Conservation (phyloP, 1,140 invertebrate species). For the Drosophila miranda region DNA sequence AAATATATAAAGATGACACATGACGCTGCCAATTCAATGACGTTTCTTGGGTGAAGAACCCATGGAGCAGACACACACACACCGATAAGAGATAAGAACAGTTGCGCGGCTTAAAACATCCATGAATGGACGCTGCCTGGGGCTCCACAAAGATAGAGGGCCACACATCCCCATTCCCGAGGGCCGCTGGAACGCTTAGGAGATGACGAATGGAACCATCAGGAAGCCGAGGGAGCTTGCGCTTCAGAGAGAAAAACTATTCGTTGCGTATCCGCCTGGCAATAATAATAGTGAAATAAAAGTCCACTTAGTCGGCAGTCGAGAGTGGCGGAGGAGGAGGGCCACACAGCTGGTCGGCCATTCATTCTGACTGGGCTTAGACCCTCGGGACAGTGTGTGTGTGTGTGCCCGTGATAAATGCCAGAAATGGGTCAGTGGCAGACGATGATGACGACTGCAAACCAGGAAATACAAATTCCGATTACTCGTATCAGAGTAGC, state of each 20-base stretch:
- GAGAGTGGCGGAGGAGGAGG: neutral
- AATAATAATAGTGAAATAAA: conserved; percentile 59
- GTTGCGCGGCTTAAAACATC: conserved; percentile 17
- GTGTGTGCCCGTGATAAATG: conserved; percentile 58
- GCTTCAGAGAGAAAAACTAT: conserved; percentile 12
- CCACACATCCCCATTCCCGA: neutral
- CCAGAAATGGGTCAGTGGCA: conserved; percentile 59
- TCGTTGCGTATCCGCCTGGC: conserved; percentile 14
- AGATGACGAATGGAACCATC: conserved; percentile 1
- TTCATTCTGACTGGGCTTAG: conserved; percentile 22
- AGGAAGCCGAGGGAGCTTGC: conserved; percentile 3
- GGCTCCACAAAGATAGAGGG: conserved; percentile 1
- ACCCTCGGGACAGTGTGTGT: conserved; percentile 30
- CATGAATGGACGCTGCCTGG: neutral
- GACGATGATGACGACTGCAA: conserved; percentile 38
- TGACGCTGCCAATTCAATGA: conserved; percentile 32
- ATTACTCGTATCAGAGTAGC: conserved; percentile 47
- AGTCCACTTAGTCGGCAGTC: conserved; percentile 54
- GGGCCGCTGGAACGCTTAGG: conserved; percentile 17
- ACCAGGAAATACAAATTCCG: conserved; percentile 39
- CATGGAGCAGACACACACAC: neutral
- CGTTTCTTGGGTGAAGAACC: conserved; percentile 33
- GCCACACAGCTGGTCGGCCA: conserved; percentile 4
- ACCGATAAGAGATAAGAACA: conserved; percentile 9
- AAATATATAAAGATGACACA: conserved; percentile 18